These are phyloP conservation scores for Premnoplex brunnescens DNA, from an alignment of 2,797 vertebrate genomes.

Conservation along the genomic window DNA sequence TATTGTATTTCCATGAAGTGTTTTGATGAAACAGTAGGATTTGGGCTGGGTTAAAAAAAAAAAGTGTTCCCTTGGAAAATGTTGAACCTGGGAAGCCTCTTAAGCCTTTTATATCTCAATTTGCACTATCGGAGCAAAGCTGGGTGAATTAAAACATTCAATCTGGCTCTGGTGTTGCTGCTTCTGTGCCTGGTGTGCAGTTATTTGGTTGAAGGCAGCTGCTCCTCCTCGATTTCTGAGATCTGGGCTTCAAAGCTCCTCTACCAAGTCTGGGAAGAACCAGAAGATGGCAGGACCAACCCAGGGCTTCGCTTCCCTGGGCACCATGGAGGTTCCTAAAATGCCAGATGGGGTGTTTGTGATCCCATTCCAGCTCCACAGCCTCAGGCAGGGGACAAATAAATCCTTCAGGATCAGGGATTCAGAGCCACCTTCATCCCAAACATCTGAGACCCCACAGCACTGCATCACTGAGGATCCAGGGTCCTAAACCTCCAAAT, in stretches of 20 bases:
- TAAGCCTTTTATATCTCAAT: neutral
- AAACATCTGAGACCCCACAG: neutral
- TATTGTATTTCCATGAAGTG: neutral
- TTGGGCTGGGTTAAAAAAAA: neutral
- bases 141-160: neutral
- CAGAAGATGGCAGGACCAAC: constrained; percentile 54
- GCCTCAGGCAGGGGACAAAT: neutral
- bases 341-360: rapidly evolving
- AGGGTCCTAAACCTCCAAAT: neutral
- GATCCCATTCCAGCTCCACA: neutral
- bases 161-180: neutral
- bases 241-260: neutral
- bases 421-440: neutral
- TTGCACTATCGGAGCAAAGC: neutral
- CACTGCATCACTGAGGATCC: neutral
- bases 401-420: neutral
- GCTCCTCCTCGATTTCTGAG: rapidly evolving
- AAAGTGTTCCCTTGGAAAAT: neutral
- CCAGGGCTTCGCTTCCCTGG: neutral
- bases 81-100: neutral
- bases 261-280: neutral
- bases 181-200: neutral
- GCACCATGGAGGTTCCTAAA: neutral
- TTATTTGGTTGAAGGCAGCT: neutral
- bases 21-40: neutral